Base-by-base conservation (phyloP, 2,797 vertebrate species). In the Margarornis squamiger region DNA sequence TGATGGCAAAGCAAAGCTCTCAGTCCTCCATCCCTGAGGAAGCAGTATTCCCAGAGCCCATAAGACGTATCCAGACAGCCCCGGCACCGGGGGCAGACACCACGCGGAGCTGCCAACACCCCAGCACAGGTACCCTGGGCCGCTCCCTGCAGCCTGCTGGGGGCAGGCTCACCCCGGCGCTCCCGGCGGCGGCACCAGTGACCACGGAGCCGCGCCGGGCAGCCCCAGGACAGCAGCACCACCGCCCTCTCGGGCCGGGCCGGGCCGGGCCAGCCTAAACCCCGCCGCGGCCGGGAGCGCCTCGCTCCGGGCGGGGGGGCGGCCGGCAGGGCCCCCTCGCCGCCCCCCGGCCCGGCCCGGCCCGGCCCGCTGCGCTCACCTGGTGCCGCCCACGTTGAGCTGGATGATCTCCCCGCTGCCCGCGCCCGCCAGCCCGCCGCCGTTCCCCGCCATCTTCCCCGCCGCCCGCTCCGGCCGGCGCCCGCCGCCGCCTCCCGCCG, bases 321-420 rank as follows among this genome's bases (percentile, higher is more conserved):
- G 22, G 38, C 29, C n/a, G 26, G 36, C 34, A n/a, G 68, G 18
- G 51, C 32, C 54, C 29, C 4, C 39, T 4, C 5, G 34, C 30
- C 26, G 19, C 49, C 48, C 49, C 43, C 5, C 20, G 21, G 21
- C 20, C 45, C 45, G 10, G 45, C 20, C 45, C 41, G 15, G 41
- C 38, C 68, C 7, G 10, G 17, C 19, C 29, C 46, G 46, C 51
- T 34, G 4, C 15, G 30, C 97, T 97, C 97, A 99, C 99, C 99
- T 98, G 80, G 99, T 99, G 68, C 99, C 99, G 41, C 99, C 99
- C 94, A 99, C 99, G 95, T 99, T 99, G 32, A 99, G 96, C 98
- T 99, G 99, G 96, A 99, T 99, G 95, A 99, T 99, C 96, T 99
- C 99, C 74, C 99, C 99, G 96, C 98, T 98, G 65, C 98, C 98